These are phyloP conservation scores for Philhelius pedissequus DNA, from an alignment of 2,888 invertebrate genomes.

Conservation along the genomic window DNA sequence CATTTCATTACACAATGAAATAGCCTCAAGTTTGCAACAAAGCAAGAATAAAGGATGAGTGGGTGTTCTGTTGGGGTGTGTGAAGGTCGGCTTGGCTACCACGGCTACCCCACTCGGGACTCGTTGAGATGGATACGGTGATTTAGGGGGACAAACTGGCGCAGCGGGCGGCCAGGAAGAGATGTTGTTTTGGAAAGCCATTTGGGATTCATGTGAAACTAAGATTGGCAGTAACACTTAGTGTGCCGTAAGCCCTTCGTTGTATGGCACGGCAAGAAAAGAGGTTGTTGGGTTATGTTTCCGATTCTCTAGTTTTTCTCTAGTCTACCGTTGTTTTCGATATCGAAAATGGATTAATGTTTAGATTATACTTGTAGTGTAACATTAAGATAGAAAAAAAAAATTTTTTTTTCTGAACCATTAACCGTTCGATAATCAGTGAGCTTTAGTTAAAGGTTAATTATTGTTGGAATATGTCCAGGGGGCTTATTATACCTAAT, in stretches of 20 bases:
- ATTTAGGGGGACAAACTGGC: constrained; percentile 8
- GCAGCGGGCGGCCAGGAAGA: neutral
- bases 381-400: neutral
- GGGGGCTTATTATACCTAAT: constrained; percentile 2
- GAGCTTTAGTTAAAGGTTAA: constrained; percentile 33
- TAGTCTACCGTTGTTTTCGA: constrained; percentile 11
- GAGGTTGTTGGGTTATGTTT: constrained; percentile 7
- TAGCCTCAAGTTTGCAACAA: constrained; percentile 27
- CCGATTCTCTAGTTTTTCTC: neutral
- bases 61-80: no score
- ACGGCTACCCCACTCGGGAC: neutral
- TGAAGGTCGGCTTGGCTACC: neutral
- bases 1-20: constrained; percentile 57
- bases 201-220: constrained; percentile 48
- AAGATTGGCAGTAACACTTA: constrained; percentile 47
- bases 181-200: constrained; percentile 47
- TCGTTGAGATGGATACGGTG: constrained; percentile 7
- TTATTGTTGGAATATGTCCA: constrained; percentile 34
- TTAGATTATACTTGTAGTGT: neutral
- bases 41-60: neutral
- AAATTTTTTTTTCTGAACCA: no score
- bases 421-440: constrained; percentile 53
- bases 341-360: constrained; percentile 29
- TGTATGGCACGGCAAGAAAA: neutral
- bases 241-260: no score